Percentiles rank a stretch among this genome's conserved stretches.
Evolutionary conservation across 2,797 vertebrate species (phyloP).

Genomic region (Phylloscopus collybita): DNA sequence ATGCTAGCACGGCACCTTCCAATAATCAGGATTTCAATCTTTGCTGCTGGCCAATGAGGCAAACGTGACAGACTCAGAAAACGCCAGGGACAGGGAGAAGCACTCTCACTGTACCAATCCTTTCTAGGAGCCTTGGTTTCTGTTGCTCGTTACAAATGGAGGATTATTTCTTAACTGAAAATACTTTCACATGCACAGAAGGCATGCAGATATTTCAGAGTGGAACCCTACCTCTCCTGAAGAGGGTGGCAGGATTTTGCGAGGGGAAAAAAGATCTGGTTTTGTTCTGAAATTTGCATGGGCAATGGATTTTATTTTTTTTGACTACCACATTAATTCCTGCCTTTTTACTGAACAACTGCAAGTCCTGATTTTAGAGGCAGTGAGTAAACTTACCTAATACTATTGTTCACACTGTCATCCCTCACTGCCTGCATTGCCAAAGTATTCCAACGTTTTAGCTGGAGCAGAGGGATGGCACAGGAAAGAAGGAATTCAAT

Average conservation of each 20-base stretch:
- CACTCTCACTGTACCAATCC: not conserved
- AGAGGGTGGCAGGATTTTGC: not conserved
- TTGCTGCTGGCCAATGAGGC: not conserved
- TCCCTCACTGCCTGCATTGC: not conserved
- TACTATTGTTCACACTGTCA: not conserved
- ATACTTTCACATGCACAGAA: not conserved
- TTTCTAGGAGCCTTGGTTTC: not conserved
- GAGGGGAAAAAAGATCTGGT: not conserved
- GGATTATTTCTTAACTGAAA: not conserved
- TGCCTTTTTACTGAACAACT: not conserved
- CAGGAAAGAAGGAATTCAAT: not conserved
- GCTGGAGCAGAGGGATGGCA: not conserved
- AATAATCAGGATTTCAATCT: not conserved
- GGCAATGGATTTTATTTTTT: not conserved
- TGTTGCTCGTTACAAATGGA: not conserved
- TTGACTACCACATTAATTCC: not conserved
- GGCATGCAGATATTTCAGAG: not conserved
- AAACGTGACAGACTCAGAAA: not conserved
- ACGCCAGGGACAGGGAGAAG: not conserved
- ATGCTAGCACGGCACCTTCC: not conserved
- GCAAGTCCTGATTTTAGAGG: not conserved
- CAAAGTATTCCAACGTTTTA: not conserved
- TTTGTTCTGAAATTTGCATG: not conserved
- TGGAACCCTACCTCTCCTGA: not conserved
- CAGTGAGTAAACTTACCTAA: not conserved